Conservation (phyloP, 2,888 invertebrate genomes). For the Leptarthrus brevirostris region DNA sequence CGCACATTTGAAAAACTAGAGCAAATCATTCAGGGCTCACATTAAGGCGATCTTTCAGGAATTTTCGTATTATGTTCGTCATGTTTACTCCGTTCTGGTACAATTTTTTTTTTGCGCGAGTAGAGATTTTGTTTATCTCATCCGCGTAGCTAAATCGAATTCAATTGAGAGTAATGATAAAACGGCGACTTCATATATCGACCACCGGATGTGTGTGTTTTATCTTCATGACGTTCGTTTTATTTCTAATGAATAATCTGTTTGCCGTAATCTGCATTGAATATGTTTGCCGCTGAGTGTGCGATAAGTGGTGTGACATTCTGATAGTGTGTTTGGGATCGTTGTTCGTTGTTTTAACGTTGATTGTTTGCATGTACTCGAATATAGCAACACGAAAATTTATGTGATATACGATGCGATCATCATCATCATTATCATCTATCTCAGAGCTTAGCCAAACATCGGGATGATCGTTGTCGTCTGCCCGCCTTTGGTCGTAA, state of each 20-base stretch:
- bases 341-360: background rate
- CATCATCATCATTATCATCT: background rate
- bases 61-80: background rate
- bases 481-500: slow-evolving; percentile 14
- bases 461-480: slow-evolving; percentile 26
- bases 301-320: slow-evolving; percentile 45
- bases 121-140: slow-evolving; percentile 33
- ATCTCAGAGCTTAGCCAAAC: background rate
- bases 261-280: slow-evolving; percentile 46
- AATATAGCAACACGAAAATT: background rate
- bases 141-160: slow-evolving; percentile 53
- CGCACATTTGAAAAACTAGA: background rate
- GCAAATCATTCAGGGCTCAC: background rate
- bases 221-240: slow-evolving; percentile 52
- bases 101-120: slow-evolving; percentile 1
- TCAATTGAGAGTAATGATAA: slow-evolving; percentile 54
- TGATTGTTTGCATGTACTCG: background rate
- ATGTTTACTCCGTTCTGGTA: background rate
- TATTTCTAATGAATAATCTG: slow-evolving; percentile 53
- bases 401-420: slow-evolving; percentile 16
- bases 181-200: slow-evolving; percentile 51
- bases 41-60: background rate
- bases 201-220: slow-evolving; percentile 55
- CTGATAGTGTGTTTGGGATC: slow-evolving; percentile 1
- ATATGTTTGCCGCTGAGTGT: slow-evolving; percentile 6